Base-by-base conservation (phyloP, 2,888 invertebrate species). In the Pasiphila rectangulata region DNA sequence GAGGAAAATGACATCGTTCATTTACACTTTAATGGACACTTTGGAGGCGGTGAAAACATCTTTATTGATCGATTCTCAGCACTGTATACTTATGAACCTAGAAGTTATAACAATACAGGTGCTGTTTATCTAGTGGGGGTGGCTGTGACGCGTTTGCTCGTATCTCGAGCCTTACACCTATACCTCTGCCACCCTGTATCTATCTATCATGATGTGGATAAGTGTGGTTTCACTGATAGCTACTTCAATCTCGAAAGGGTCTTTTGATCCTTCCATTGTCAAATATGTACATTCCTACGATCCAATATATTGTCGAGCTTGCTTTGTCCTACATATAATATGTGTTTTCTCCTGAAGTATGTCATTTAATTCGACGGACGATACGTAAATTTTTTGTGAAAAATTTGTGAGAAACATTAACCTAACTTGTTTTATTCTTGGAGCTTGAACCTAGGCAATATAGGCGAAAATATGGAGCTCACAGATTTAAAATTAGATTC, bases 1-100 rank as follows among this genome's bases (percentile, higher is more conserved):
- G 30, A 45, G 23, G 12, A 39, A 41, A 54, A 48, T 46, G 45
- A 43, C 39, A 54, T 46, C 48, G 38, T 48, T 50, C 42, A 48
- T 51, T 54, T 51, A 46, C 45, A 54, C 41, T 47, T 42, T 45
- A 51, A 54, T 48, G 47, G 43, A 46, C 37, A 39, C 42, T 46
- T 46, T 42, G 44, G 38, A 10, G 44, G 39, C 35, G 30, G 40
- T 23, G 35, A 37, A 50, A 37, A 46, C 46, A 29, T 50, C 47
- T 50, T 41, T 41, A 21, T 19, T 19, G 39, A 48, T 39, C 43
- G 48, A 48, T 48, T 43, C 27, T 29, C 35, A 41, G 29, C 37
- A 45, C 41, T 25, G 44, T 45, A 24, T 41, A 38, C 43, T 43
- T 27, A 23, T 35, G 13, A 27, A 43, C 23, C 37, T 34, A 16